Evolutionary conservation across 2,888 invertebrate species (phyloP), one percentile per base, ranked within the genome.

Genomic region (Polyommatus icarus): DNA sequence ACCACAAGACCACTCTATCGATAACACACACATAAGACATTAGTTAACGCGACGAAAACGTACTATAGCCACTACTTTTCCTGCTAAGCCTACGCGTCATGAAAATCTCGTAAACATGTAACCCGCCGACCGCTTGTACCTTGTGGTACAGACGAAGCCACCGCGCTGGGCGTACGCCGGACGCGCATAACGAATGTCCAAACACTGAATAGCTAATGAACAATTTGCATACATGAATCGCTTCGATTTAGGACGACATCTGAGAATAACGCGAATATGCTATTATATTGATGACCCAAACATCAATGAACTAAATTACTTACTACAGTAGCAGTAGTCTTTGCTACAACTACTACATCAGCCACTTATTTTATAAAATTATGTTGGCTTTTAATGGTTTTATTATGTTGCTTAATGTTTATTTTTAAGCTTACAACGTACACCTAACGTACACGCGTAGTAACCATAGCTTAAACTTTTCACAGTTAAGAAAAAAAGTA

Each of bases 161-260:
- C 82, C 82, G 83, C 87, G 87, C 86, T 85, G 85, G 82, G 84
- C 87, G 83, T 82, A 79, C 84, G 83, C 83, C 82, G 87, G 86
- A 86, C 88, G 85, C 89, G 93, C 92, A 92, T 93, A 93, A 93
- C 93, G 93, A 93, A 93, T 92, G 93, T 89, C 91, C 93, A 93
- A 93, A 93, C 93, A 93, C 88, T 92, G 93, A 93, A 93, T 93
- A 91, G 87, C 92, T 92, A 92, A 93, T 93, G 93, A 92, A 90
- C 92, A 93, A 93, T 93, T 92, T 93, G 92, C 93, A 93, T 93
- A 92, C 87, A 90, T 89, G 91, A 92, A 89, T 88, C 88, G 84
- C 84, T 86, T 87, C 88, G 83, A 83, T 82, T 86, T 87, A 83
- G 83, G 83, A 85, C 40, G 82, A 80, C 80, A 81, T 78, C 75